phyloP scores from a whole-genome alignment of 2,797 vertebrate species.

The Chrosomus eos region DNA sequence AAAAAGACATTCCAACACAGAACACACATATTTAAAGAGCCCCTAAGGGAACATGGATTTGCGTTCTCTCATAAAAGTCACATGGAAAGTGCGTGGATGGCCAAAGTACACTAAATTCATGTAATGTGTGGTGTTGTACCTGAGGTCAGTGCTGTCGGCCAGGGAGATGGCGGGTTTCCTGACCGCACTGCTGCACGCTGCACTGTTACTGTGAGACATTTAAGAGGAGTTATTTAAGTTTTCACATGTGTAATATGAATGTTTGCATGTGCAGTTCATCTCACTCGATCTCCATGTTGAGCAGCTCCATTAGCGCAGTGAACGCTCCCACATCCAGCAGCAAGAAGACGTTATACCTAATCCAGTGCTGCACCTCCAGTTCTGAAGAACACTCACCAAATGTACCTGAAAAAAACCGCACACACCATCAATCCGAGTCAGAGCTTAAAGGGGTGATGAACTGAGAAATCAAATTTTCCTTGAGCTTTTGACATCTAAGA shows the following conservation, averaged over 20 bases:
- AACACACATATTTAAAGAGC: neutral
- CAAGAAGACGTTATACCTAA: conserved; percentile 95
- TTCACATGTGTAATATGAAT: neutral
- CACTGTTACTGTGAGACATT: conserved; percentile 87
- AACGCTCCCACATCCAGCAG: conserved; percentile 94
- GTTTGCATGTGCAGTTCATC: conserved; percentile 51
- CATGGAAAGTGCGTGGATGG: neutral
- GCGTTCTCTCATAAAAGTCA: neutral
- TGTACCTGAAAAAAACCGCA: conserved; percentile 77
- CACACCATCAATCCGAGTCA: neutral
- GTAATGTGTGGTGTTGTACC: conserved; percentile 67
- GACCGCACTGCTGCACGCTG: conserved; percentile 95
- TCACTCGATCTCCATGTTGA: conserved; percentile 99
- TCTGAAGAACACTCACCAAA: conserved; percentile 92
- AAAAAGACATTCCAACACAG: neutral
- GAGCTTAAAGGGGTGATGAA: too few relatives aligned
- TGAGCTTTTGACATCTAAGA: too few relatives aligned
- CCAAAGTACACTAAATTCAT: too few relatives aligned
- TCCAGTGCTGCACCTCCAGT: conserved; percentile 92
- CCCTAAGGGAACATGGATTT: neutral
- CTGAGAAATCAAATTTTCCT: too few relatives aligned
- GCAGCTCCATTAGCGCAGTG: conserved; percentile 93
- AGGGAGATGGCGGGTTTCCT: conserved; percentile 97
- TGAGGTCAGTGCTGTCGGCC: conserved; percentile 96
- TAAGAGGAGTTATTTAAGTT: neutral